Percentiles rank a stretch among this genome's conserved stretches.
phyloP scores from a whole-genome alignment of 2,888 invertebrate species.

The Nomada ferruginata region DNA sequence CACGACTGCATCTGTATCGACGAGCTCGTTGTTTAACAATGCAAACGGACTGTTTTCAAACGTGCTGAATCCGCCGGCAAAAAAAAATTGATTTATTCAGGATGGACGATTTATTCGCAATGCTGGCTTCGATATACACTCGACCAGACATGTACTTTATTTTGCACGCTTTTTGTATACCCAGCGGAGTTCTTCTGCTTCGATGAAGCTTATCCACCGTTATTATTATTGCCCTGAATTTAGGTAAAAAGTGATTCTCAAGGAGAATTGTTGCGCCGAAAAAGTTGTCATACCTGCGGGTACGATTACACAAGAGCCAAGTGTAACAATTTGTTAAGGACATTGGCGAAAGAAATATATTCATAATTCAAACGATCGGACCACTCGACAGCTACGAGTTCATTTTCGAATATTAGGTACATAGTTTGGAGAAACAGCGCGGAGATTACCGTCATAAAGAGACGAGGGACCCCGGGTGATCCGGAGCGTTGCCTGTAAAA shows the following conservation, averaged over 20 bases:
- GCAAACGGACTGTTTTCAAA: slow-evolving; percentile 50
- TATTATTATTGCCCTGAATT: neutral
- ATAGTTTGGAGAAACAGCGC: too few relatives aligned
- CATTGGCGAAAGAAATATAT: too few relatives aligned
- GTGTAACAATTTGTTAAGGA: too few relatives aligned
- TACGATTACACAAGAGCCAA: too few relatives aligned
- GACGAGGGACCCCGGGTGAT: slow-evolving; percentile 7
- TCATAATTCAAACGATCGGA: too few relatives aligned
- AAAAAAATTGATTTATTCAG: slow-evolving; percentile 59
- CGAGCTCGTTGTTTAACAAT: slow-evolving; percentile 51
- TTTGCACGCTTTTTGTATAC: slow-evolving; percentile 19
- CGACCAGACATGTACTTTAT: slow-evolving; percentile 2
- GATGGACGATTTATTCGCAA: slow-evolving; percentile 37
- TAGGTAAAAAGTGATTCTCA: neutral
- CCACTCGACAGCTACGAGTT: too few relatives aligned
- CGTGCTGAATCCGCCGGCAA: slow-evolving; percentile 46
- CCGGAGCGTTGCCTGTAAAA: slow-evolving; percentile 25
- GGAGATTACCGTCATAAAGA: slow-evolving; percentile 18
- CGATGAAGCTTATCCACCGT: neutral
- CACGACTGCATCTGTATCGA: slow-evolving; percentile 28
- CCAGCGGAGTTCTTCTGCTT: slow-evolving; percentile 1
- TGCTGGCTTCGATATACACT: slow-evolving; percentile 5
- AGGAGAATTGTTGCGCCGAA: neutral
- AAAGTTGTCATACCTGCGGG: too few relatives aligned
- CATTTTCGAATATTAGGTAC: too few relatives aligned